Percentiles rank a stretch among this genome's conserved stretches.
These are phyloP conservation scores for Pristis pectinata DNA, from an alignment of 2,797 vertebrate species.

Conservation along the genomic window DNA sequence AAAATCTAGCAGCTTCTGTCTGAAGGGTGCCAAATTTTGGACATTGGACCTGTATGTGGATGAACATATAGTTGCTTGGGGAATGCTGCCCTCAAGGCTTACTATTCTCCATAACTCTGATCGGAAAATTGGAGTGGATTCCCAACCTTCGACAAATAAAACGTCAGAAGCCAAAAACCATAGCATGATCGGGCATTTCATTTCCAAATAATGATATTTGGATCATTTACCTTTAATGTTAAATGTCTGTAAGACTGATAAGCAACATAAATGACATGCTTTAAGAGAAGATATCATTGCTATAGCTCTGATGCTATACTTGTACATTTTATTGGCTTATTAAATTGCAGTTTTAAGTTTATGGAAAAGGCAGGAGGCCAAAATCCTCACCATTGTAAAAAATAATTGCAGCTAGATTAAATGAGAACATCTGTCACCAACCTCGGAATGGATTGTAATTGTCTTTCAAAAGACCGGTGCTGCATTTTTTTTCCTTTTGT, in stretches of 20 bases:
- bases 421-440: slow-evolving; percentile 31
- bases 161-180: neutral
- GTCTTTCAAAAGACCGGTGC: neutral
- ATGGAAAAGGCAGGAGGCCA: slow-evolving; percentile 25
- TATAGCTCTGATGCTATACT: neutral
- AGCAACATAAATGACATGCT: neutral
- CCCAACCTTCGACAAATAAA: neutral
- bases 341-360: slow-evolving; percentile 22
- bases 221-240: neutral
- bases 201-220: neutral
- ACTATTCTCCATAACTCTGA: neutral
- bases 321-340: slow-evolving; percentile 27
- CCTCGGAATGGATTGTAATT: slow-evolving; percentile 3
- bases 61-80: neutral
- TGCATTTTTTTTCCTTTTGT: neutral
- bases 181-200: neutral
- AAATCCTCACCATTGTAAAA: neutral
- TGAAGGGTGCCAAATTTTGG: no score
- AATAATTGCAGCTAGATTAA: neutral
- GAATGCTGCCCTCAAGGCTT: neutral
- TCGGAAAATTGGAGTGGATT: neutral
- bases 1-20: no score
- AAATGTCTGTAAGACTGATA: neutral
- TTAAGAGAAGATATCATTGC: neutral
- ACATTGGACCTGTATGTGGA: neutral